These are phyloP conservation scores for Mechanitis mazaeus DNA, from an alignment of 2,888 invertebrate species.

Conservation along the genomic window DNA sequence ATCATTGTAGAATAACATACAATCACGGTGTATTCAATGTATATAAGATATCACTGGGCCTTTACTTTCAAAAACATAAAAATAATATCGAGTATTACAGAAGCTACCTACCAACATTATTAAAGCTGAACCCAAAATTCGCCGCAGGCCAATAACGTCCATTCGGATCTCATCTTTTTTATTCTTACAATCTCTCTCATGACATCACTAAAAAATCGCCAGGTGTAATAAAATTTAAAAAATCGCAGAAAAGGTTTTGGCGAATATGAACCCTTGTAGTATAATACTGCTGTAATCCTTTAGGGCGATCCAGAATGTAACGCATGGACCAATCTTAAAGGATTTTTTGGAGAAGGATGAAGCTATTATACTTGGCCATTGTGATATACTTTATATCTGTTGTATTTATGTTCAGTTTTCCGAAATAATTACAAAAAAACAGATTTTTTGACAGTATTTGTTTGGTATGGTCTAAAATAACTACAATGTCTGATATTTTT, in stretches of 20 bases:
- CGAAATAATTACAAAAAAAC: conserved; percentile 12
- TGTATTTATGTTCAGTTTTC: conserved; percentile 9
- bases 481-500: conserved; percentile 17
- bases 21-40: neutral
- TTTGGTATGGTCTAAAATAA: conserved; percentile 16
- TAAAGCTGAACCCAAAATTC: conserved; percentile 49
- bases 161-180: conserved; percentile 48
- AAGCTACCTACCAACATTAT: conserved; percentile 48
- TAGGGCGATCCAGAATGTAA: conserved; percentile 53
- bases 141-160: conserved; percentile 36
- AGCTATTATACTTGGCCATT: conserved; percentile 23
- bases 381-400: conserved; percentile 25
- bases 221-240: conserved; percentile 55
- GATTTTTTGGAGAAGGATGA: conserved; percentile 32
- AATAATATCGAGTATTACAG: neutral
- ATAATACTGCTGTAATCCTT: conserved; percentile 47
- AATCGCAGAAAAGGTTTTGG: conserved; percentile 36
- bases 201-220: conserved; percentile 60
- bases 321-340: conserved; percentile 52
- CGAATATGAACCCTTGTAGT: conserved; percentile 34
- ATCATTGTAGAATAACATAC: conserved; percentile 33
- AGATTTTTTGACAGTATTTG: conserved; percentile 19
- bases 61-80: too few species aligned
- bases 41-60: neutral
- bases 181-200: conserved; percentile 45